Evolutionary conservation across 2,797 vertebrate genomes (phyloP), one percentile per base, ranked within the genome.

Genomic region (Lagodon rhomboides): DNA sequence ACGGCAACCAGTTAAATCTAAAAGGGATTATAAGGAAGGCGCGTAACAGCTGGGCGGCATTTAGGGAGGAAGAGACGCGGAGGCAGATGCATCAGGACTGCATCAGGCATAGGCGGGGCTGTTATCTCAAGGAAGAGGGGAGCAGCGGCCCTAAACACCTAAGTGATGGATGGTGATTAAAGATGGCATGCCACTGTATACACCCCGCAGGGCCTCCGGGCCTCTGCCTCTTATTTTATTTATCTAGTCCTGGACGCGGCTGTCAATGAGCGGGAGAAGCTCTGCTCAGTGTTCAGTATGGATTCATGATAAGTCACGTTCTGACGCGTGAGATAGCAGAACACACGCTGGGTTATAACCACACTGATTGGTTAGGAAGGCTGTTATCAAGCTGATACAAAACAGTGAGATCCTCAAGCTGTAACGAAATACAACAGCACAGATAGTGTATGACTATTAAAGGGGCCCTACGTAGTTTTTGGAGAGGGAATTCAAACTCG

Each of bases 31-130:
- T n/a, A n/a, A 3, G 0, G 34, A 74, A 77, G 68, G 77, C 12
- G 11, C 13, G 63, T 60, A 83, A 73, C 71, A 80, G 84, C 80
- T 53, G 85, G 53, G 65, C 74, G 73, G 75, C 69, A 75, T 79
- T 77, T 79, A 9, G 43, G 58, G 63, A 54, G 22, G 41, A 17
- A 18, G n/a, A 78, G 53, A 59, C 15, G 10, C 1, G 16, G 44
- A 59, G 50, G 53, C 12, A 58, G 79, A 72, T 22, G 46, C 43
- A 15, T 77, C 13, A 10, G 25, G 15, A 18, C 17, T 20, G 75
- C 53, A 44, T 44, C 46, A 38, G 51, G 43, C 44, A 8, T 5
- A 22, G 22, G 34, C 15, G 0, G 23, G 47, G 23, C 63, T 44
- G 20, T 65, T 73, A 80, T 73, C 59, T 74, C 3, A 4, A 30